Evolutionary conservation across 1,140 invertebrate genomes (phyloP).

Genomic region (Lerema accius): DNA sequence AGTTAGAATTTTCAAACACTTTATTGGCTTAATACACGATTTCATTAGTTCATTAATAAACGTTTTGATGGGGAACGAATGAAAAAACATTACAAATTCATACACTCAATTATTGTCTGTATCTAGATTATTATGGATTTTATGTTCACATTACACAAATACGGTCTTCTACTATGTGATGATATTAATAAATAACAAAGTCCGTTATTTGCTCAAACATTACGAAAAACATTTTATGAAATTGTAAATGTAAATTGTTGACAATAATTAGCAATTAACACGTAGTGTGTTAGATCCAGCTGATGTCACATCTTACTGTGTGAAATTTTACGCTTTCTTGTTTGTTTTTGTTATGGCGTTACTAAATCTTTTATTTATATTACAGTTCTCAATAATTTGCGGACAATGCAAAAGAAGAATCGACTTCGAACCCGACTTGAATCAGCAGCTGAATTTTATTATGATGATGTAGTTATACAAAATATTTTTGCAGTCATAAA

Average conservation of each 20-base stretch:
- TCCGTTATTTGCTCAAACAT: background rate
- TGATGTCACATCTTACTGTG: background rate
- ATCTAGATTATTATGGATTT: too few relatives aligned
- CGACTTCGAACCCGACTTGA: background rate
- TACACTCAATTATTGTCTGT: too few relatives aligned
- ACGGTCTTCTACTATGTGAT: too few relatives aligned
- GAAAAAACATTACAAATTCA: too few relatives aligned
- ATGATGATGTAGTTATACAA: too few relatives aligned
- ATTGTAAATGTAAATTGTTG: constrained; percentile 1
- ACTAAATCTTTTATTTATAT: constrained; percentile 2
- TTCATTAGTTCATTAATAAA: too few relatives aligned
- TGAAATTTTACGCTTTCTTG: constrained; percentile 5
- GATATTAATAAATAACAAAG: too few relatives aligned
- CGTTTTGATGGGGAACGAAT: too few relatives aligned
- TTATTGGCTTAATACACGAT: too few relatives aligned
- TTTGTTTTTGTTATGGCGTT: constrained; percentile 4
- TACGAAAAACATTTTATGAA: constrained; percentile 6
- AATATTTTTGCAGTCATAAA: too few relatives aligned
- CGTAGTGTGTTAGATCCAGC: background rate
- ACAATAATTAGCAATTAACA: background rate
- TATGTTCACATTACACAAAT: too few relatives aligned
- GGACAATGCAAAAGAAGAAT: background rate
- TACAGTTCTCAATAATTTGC: background rate
- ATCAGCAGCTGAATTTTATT: background rate
- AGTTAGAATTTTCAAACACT: too few relatives aligned